Evolutionary conservation across 2,888 invertebrate genomes (phyloP).

Genomic region (Orchesellides sinensis): DNA sequence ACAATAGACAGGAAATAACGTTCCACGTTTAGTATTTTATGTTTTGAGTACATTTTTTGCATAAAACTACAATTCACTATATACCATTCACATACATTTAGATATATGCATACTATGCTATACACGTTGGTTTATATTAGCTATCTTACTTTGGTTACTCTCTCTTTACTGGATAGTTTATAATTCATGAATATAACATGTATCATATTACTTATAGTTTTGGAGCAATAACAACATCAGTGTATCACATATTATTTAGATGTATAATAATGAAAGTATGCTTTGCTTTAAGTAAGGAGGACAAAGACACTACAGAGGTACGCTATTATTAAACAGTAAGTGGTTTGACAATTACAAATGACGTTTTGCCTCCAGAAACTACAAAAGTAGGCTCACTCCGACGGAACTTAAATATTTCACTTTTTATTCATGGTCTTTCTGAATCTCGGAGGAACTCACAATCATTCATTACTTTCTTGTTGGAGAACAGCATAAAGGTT

Average conservation of each 20-base stretch:
- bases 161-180: too few relatives aligned
- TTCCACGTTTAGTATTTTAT: slow-evolving; percentile 19
- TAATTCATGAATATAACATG: too few relatives aligned
- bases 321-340: slow-evolving; percentile 1
- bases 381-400: not conserved
- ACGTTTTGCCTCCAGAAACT: slow-evolving; percentile 16
- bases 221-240: not conserved
- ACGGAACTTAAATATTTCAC: slow-evolving; percentile 11
- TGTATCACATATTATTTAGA: not conserved
- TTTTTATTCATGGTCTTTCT: not conserved
- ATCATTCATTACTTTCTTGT: not conserved
- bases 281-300: not conserved
- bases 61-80: not conserved
- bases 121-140: too few relatives aligned
- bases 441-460: slow-evolving; percentile 3
- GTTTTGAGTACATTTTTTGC: not conserved
- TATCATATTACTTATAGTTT: not conserved
- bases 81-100: not conserved
- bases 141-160: too few relatives aligned
- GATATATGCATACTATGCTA: too few relatives aligned
- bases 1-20: slow-evolving; percentile 24
- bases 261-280: not conserved
- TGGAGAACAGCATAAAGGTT: not conserved
- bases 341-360: slow-evolving; percentile 29
- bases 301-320: too few relatives aligned